Evolutionary conservation across 2,797 vertebrate species (phyloP).

Genomic region (Aulostomus chinensis): DNA sequence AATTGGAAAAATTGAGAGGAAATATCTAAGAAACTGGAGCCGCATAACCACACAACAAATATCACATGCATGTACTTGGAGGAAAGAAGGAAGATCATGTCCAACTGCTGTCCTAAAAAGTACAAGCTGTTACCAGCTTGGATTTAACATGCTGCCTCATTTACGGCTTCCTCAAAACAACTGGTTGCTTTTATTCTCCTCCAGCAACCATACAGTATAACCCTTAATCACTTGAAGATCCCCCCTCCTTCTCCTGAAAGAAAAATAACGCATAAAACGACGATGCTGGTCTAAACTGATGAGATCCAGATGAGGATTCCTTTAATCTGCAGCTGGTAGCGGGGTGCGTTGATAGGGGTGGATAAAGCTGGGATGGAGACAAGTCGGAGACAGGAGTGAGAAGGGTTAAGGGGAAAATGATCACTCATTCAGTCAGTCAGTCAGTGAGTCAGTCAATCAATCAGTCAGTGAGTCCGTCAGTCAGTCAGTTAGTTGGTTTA

Average conservation of each 20-base stretch:
- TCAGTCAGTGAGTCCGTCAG: constrained; percentile 32
- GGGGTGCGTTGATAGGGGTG: constrained; percentile 50
- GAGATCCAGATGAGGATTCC: constrained; percentile 71
- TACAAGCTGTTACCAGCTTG: no score
- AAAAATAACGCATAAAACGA: constrained; percentile 69
- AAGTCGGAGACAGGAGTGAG: constrained; percentile 40
- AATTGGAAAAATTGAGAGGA: constrained; percentile 46
- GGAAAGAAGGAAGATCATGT: constrained; percentile 9
- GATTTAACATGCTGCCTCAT: constrained; percentile 31
- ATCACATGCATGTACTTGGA: constrained; percentile 11
- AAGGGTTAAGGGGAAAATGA: constrained; percentile 27
- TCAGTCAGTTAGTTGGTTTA: constrained; percentile 30
- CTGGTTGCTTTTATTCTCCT: constrained; percentile 67
- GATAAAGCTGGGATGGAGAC: constrained; percentile 23
- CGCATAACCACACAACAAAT: constrained; percentile 37
- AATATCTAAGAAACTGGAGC: constrained; percentile 44
- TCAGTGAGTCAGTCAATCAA: constrained; percentile 37
- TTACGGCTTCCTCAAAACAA: constrained; percentile 45
- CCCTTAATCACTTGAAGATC: constrained; percentile 59
- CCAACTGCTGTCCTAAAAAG: no score
- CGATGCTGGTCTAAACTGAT: constrained; percentile 53
- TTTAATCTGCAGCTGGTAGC: constrained; percentile 60
- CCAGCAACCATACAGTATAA: constrained; percentile 55
- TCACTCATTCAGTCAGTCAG: constrained; percentile 35
- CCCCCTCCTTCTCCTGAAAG: constrained; percentile 47